Evolutionary conservation across 35 echinoderm and acorn worm genomes (phyloP), one percentile per base, ranked within the genome.

Genomic region (Ophiothrix spiculata): DNA sequence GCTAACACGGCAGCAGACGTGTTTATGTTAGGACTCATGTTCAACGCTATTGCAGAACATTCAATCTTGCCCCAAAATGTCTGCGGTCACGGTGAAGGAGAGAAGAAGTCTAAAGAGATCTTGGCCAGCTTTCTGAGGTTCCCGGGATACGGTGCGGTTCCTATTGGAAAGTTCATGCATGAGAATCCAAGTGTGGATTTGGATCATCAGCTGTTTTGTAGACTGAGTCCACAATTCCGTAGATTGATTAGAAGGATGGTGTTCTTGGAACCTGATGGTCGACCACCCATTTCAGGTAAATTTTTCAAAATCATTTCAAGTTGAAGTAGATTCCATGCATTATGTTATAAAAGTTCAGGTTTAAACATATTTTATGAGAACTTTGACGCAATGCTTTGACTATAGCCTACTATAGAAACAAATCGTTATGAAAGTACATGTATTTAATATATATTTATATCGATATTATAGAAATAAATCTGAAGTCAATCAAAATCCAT

Each of bases 131-230:
- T 39, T 80, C 56, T 99, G 32, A 73, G 88, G 46, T 99, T 91
- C 33, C 96, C 96, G 0, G 96, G 96, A 12, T 99, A 99, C 31
- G 96, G 92, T 25, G 64, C 86, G 3, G 94, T 99, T 37, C 92
- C 96, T 0, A 74, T 99, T 0, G 96, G 96, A 0, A 99, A 94
- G 77, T 99, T 99, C 36, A 81, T 94, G 12, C 79, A 93, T 45
- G 90, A 76, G 73, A 99, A 99, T 74, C 84, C 91, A 0, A 99
- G 96, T 42, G 81, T 99, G 31, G 86, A 94, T 38, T 75, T 99
- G 0, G 96, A 99, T 64, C 92, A 84, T n/a, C 92, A 99, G 38
- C 86, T 99, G 3, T 92, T 87, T 79, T 83, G 86, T 4, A 77
- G 80, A 31, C 69, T 87, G 14, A 99, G 92, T 49, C 85, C 82